A percentile compares a stretch with the other conserved stretches of the same genome.
Evolutionary conservation across 2,113 vertebrate species (phyloP).

Genomic region (Oncorhynchus nerka): DNA sequence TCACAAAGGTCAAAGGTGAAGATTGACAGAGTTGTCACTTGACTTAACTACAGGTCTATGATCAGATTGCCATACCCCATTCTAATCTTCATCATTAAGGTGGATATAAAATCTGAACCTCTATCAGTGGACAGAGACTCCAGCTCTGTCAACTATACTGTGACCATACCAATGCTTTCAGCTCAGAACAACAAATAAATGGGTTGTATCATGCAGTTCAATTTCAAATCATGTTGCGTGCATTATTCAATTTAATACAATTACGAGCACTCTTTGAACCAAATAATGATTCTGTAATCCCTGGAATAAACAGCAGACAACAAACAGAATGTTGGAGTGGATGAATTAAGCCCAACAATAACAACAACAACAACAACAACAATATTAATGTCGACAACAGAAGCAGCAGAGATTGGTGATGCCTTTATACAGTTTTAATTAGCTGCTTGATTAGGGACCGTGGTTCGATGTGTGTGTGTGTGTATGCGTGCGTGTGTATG

Average conservation of each 20-base stretch:
- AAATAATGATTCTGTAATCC: constrained; percentile 51
- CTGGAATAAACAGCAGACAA: constrained; percentile 15
- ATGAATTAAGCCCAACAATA: constrained; percentile 43
- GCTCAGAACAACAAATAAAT: not conserved
- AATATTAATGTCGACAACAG: constrained; percentile 7
- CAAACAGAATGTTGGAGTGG: constrained; percentile 13
- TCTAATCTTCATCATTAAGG: too few relatives aligned
- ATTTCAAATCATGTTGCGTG: constrained; percentile 26
- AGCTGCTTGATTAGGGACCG: constrained; percentile 52
- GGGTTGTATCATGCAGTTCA: constrained; percentile 10
- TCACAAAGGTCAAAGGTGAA: constrained; percentile 42
- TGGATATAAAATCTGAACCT: too few relatives aligned
- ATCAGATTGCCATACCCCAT: too few relatives aligned
- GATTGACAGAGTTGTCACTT: not conserved
- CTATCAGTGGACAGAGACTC: too few relatives aligned
- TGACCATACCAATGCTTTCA: not conserved
- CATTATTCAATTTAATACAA: constrained; percentile 16
- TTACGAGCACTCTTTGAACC: constrained; percentile 9
- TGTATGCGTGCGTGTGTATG: too few relatives aligned
- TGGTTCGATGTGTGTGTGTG: not conserved
- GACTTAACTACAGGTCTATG: too few relatives aligned
- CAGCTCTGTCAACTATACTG: not conserved
- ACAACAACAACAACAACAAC: constrained; percentile 27
- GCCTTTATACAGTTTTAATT: constrained; percentile 55
- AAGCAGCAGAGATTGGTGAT: constrained; percentile 42